Base-by-base conservation (phyloP, 2,888 invertebrate genomes). In the Notocelia uddmanniana region DNA sequence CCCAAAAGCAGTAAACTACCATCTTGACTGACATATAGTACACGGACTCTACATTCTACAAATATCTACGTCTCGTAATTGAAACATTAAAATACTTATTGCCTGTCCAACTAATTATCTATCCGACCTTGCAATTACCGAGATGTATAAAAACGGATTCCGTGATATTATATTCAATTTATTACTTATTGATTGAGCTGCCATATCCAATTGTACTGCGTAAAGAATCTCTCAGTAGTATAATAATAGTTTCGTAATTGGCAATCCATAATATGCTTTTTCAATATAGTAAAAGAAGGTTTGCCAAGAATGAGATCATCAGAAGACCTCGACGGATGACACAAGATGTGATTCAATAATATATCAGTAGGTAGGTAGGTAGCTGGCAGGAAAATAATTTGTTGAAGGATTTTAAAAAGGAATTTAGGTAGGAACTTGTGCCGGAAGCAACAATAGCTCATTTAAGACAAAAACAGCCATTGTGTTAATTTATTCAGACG, bases 241-340 rank as follows among this genome's bases (percentile, higher is more conserved):
- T 60, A 45, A 67, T 58, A 71, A 71, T 66, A 37, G 54, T 60
- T 66, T 68, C 45, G 60, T 79, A 75, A 79, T 79, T 82, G 80
- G 83, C 84, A 82, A 86, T 81, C 80, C 80, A 83, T 85, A 82
- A 79, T 78, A 79, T 77, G 74, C 64, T 69, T 66, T 64, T 73
- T 72, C 55, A 72, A 62, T 72, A 62, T 50, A 26, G 60, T 67
- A 57, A 57, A 59, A 77, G 78, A 81, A 88, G 85, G 84, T 85
- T 81, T 85, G 79, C 79, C 76, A 83, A 84, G 81, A 81, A 87
- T 90, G 90, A 91, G 85, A 88, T 91, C 90, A 90, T 84, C 81
- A 57, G 68, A 77, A 87, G 87, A 84, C 88, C 89, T 89, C 86
- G 86, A 78, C 76, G 77, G 84, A 89, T 88, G 87, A 90, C 86